These are phyloP conservation scores for Silurus asotus DNA, from an alignment of 2,113 vertebrate genomes.

Conservation along the genomic window DNA sequence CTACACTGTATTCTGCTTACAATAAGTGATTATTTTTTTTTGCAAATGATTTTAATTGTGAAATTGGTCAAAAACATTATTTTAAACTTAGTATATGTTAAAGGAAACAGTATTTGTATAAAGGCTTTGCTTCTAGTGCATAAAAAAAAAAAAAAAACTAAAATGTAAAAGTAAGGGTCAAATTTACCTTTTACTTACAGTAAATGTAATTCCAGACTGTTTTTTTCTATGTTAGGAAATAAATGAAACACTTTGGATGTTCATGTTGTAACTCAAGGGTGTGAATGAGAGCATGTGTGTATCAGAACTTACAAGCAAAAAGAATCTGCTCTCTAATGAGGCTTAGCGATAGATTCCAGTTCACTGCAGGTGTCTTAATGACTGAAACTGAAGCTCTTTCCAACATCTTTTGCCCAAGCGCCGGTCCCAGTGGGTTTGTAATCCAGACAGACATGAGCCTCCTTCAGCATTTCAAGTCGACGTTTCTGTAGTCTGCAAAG, in stretches of 20 bases:
- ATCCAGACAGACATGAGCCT: conserved; percentile 69
- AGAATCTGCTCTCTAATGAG: conserved; percentile 66
- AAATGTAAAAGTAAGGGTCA: background rate
- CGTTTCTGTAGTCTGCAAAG: conserved; percentile 37
- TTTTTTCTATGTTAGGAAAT: conserved; percentile 68
- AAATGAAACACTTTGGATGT: conserved; percentile 65
- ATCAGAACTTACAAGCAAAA: conserved; percentile 47
- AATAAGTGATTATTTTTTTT: no score
- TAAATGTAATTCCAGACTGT: conserved; percentile 44
- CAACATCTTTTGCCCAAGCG: conserved; percentile 60
- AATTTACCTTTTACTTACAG: background rate
- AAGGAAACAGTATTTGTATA: background rate
- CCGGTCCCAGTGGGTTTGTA: conserved; percentile 71
- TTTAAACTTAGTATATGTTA: no score
- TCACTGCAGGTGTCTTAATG: conserved; percentile 65
- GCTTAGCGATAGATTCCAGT: conserved; percentile 54
- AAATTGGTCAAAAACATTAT: no score
- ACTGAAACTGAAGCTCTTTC: conserved; percentile 60
- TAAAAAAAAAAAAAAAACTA: background rate
- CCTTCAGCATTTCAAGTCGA: conserved; percentile 65
- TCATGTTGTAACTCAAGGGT: conserved; percentile 64
- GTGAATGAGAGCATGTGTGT: conserved; percentile 13
- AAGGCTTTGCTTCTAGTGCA: background rate
- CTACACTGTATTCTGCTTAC: no score
- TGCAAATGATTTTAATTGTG: no score